phyloP scores from a whole-genome alignment of 2,797 vertebrate species.

The Artibeus lituratus region DNA sequence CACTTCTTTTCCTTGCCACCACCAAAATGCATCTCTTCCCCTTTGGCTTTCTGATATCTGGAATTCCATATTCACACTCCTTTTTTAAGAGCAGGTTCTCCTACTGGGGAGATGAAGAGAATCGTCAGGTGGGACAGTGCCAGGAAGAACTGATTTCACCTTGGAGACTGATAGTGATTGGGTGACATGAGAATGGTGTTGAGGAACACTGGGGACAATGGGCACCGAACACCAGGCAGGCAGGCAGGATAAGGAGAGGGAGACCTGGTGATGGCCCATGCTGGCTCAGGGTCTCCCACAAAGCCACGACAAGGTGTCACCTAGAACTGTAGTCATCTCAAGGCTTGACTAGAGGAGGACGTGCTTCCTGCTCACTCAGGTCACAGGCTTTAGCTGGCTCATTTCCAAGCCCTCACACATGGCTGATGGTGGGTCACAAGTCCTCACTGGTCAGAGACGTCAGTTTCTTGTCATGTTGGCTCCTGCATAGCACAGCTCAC shows the following conservation, averaged over 20 bases:
- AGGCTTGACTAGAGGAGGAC: not conserved
- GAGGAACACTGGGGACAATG: not conserved
- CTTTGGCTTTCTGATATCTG: not conserved
- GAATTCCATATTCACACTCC: not conserved
- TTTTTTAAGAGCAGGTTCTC: not conserved
- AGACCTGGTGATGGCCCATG: not conserved
- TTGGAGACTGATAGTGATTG: not conserved
- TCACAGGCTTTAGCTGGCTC: not conserved
- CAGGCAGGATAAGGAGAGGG: not conserved
- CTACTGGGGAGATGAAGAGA: not conserved
- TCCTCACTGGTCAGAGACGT: not conserved
- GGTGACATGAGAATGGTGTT: not conserved
- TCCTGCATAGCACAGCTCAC: not conserved
- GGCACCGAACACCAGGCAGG: not conserved
- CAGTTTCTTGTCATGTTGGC: not conserved
- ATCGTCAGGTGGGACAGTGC: not conserved
- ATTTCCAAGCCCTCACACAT: too few relatives aligned
- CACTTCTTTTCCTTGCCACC: not conserved
- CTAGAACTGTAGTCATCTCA: not conserved
- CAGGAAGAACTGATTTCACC: not conserved
- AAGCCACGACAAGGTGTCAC: not conserved
- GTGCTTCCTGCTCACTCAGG: not conserved
- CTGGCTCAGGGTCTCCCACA: not conserved
- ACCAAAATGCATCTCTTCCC: not conserved
- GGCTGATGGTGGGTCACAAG: not conserved